Evolutionary conservation across 2,888 invertebrate genomes (phyloP).

Genomic region (Brachypalpus laphriformis): DNA sequence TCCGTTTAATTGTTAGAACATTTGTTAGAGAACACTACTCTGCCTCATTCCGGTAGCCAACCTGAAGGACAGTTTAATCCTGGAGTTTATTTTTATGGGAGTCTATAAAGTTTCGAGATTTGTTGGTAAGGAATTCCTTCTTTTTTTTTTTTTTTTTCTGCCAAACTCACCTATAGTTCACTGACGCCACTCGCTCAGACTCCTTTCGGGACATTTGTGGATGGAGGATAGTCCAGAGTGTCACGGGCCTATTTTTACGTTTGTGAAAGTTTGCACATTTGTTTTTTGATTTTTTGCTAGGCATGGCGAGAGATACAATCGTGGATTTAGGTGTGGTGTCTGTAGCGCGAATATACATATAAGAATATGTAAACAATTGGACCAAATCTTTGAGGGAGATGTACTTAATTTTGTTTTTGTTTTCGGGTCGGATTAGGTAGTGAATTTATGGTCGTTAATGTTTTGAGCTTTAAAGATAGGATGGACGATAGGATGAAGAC

Average conservation of each 20-base stretch:
- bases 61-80: slow-evolving; percentile 69
- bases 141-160: slow-evolving; percentile 26
- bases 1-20: slow-evolving; percentile 72
- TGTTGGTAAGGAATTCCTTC: slow-evolving; percentile 65
- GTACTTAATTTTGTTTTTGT: neutral
- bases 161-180: slow-evolving; percentile 51
- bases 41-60: slow-evolving; percentile 39
- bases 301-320: slow-evolving; percentile 14
- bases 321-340: slow-evolving; percentile 12
- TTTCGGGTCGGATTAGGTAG: neutral
- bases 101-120: slow-evolving; percentile 74
- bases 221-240: neutral
- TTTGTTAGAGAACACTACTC: slow-evolving; percentile 62
- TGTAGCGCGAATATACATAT: neutral
- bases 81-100: slow-evolving; percentile 73
- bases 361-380: slow-evolving; percentile 6
- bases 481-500: too few relatives aligned
- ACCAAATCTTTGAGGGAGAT: neutral
- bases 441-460: too few relatives aligned
- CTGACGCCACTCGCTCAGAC: slow-evolving; percentile 41
- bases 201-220: neutral
- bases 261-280: slow-evolving; percentile 52
- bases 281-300: slow-evolving; percentile 17
- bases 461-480: neutral
- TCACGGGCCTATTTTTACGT: slow-evolving; percentile 45